phyloP scores from a whole-genome alignment of 2,888 invertebrate species.

The Tachina lurida region DNA sequence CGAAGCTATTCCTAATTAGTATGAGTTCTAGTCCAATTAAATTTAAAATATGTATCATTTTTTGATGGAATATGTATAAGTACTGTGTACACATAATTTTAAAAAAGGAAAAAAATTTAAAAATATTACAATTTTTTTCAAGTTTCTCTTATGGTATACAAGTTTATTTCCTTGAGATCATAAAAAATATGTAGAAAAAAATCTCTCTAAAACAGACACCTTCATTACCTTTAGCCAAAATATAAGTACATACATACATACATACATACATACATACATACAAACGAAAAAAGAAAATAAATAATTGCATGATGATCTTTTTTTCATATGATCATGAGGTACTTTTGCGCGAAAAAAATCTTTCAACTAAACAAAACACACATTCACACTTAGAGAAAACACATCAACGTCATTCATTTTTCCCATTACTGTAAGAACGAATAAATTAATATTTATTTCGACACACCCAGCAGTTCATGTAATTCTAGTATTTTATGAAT shows the following conservation, averaged over 20 bases:
- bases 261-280: background rate
- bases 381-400: constrained; percentile 50
- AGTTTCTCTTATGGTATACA: constrained; percentile 27
- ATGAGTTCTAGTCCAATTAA: too few species aligned
- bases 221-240: constrained; percentile 36
- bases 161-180: constrained; percentile 52
- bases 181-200: constrained; percentile 23
- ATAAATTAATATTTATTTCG: constrained; percentile 24
- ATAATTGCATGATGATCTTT: constrained; percentile 46
- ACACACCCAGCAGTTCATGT: constrained; percentile 5
- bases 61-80: too few species aligned
- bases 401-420: constrained; percentile 70
- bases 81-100: too few species aligned
- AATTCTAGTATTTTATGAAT: background rate
- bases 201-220: constrained; percentile 46
- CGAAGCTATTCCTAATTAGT: too few species aligned
- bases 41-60: too few species aligned
- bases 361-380: constrained; percentile 43
- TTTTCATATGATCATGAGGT: constrained; percentile 37
- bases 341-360: constrained; percentile 37
- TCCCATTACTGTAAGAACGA: constrained; percentile 58
- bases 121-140: background rate
- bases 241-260: background rate
- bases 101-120: background rate
- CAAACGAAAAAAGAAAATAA: constrained; percentile 28